These are phyloP conservation scores for Eustalomyia histrio DNA, from an alignment of 2,888 invertebrate species.

Conservation along the genomic window DNA sequence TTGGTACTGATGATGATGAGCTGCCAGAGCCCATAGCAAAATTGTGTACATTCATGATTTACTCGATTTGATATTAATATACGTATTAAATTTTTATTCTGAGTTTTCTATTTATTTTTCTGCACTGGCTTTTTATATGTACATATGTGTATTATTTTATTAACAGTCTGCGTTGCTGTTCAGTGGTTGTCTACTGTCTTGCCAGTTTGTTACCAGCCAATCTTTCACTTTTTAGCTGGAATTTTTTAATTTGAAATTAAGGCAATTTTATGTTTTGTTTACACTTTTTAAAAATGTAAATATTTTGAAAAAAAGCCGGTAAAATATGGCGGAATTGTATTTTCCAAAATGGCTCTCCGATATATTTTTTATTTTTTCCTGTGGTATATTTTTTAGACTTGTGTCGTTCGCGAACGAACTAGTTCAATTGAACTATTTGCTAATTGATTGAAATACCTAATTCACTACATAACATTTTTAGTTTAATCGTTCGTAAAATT, in stretches of 20 bases:
- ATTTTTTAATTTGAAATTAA: slow-evolving; percentile 38
- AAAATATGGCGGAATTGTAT: slow-evolving; percentile 77
- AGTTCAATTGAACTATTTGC: no score
- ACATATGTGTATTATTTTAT: slow-evolving; percentile 9
- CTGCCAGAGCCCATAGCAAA: slow-evolving; percentile 65
- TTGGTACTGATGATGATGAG: slow-evolving; percentile 66
- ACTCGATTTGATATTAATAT: neutral
- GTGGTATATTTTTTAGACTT: slow-evolving; percentile 61
- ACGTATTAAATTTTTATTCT: neutral
- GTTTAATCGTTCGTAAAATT: no score
- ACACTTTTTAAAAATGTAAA: slow-evolving; percentile 71
- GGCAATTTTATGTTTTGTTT: slow-evolving; percentile 62
- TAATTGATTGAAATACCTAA: no score
- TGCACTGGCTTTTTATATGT: slow-evolving; percentile 32
- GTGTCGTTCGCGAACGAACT: no score
- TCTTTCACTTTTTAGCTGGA: slow-evolving; percentile 47
- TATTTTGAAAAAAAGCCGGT: slow-evolving; percentile 78
- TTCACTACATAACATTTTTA: no score
- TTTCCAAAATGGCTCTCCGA: slow-evolving; percentile 75
- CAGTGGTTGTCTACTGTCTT: slow-evolving; percentile 17
- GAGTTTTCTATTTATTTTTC: neutral
- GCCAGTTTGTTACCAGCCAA: slow-evolving; percentile 29
- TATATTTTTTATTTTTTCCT: slow-evolving; percentile 63
- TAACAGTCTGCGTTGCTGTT: slow-evolving; percentile 55
- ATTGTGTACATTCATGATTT: slow-evolving; percentile 69